Evolutionary conservation across 1,140 invertebrate species (phyloP), one percentile per base, ranked within the genome.

Genomic region (Cyclargus thomasi): DNA sequence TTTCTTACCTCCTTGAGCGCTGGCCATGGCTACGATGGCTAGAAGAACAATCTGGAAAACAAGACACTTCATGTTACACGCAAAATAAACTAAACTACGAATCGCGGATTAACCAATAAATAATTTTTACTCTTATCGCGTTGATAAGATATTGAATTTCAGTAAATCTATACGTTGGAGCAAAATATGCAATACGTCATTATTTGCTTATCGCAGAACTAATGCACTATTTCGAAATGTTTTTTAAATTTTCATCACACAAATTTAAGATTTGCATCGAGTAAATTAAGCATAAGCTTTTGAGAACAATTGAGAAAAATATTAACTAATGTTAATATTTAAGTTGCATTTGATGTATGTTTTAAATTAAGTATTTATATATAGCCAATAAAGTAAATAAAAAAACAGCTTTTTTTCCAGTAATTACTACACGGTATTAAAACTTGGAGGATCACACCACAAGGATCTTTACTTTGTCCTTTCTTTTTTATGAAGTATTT

Each of bases 21-120:
- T 65, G 36, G 69, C 77, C 67, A 81, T 74, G 35, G 79, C 79
- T 53, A 75, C 63, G 10, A 79, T 35, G 14, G 70, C 72, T 14
- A 81, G 53, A 3, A 77, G 29, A 62, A 81, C 47, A 53, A 79
- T 67, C 79, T 81, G 79, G 17, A 78, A 74, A 16, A 74, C 35
- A 59, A 70, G 59, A 53, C 53, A 62, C 62, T 67, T 75, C 71
- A 76, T 76, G 63, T 53, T 70, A 55, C 4, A 36, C 57, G 57
- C 23, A 16, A 20, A n/a, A 10, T 8, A 5, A 14, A 57, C 29
- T 39, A 10, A 7, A 16, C 20, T 11, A 11, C 17, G 14, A 36
- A 29, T 36, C 29, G 16, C 35, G 17, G 55, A 59, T 22, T 20
- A 22, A 59, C 20, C 17, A 59, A 20, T 59, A 59, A 59, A 59